Conservation (phyloP, 1,140 invertebrate species). For the Drosophila dunni region DNA sequence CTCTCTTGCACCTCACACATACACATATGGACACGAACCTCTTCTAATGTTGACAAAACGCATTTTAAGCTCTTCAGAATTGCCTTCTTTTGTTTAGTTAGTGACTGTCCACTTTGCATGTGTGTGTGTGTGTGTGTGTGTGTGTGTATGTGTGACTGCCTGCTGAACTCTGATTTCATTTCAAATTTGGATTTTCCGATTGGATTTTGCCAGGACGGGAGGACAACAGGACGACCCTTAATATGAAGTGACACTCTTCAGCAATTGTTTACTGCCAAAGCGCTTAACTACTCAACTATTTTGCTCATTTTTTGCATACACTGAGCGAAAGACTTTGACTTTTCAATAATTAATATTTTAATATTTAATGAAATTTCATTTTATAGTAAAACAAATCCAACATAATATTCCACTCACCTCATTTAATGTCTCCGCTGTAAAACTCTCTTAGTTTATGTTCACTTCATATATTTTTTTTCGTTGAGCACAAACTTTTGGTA, state of each 20-base stretch:
- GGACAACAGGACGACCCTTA: slow-evolving; percentile 19
- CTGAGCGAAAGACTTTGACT: not conserved
- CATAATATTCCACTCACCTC: slow-evolving; percentile 17
- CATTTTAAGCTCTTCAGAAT: slow-evolving; percentile 78
- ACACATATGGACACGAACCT: slow-evolving; percentile 29
- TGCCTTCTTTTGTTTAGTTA: slow-evolving; percentile 72
- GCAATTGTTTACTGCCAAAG: slow-evolving; percentile 25
- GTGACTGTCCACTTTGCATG: slow-evolving; percentile 26
- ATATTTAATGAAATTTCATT: too few relatives aligned
- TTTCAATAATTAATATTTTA: not conserved
- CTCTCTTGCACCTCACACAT: not conserved
- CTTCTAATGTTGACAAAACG: slow-evolving; percentile 80
- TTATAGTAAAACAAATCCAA: not conserved
- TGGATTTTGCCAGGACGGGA: slow-evolving; percentile 31
- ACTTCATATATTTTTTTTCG: slow-evolving; percentile 18
- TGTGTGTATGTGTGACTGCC: slow-evolving; percentile 37
- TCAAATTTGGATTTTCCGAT: slow-evolving; percentile 66
- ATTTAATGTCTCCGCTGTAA: not conserved
- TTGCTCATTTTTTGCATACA: slow-evolving; percentile 40
- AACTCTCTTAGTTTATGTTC: slow-evolving; percentile 22
- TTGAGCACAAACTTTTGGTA: slow-evolving; percentile 37
- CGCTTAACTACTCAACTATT: slow-evolving; percentile 37
- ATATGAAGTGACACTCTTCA: slow-evolving; percentile 32
- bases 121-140: slow-evolving; percentile 4
- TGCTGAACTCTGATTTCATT: slow-evolving; percentile 59